Evolutionary conservation across 2,797 vertebrate species (phyloP).

Genomic region (Argyrosomus regius): DNA sequence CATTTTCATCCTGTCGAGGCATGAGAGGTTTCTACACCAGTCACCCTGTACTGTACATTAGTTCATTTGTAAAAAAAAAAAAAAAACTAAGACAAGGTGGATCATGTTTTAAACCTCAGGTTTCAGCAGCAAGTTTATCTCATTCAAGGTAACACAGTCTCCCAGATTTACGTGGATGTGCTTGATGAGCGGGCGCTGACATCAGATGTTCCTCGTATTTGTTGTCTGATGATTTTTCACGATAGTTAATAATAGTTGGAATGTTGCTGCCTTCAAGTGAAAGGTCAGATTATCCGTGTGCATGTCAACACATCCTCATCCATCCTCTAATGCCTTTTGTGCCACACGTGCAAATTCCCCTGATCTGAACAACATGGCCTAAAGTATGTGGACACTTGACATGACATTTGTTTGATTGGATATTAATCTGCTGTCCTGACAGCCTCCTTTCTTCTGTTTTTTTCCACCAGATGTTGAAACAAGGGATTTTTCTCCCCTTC

Average conservation of each 20-base stretch:
- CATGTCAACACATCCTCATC: neutral
- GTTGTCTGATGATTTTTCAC: neutral
- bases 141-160: neutral
- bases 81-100: conserved; percentile 24
- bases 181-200: neutral
- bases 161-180: neutral
- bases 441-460: neutral
- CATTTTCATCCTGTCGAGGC: conserved; percentile 73
- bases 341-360: neutral
- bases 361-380: neutral
- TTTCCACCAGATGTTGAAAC: neutral
- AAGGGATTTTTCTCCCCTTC: neutral
- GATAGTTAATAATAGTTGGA: neutral
- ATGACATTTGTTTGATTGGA: neutral
- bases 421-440: neutral
- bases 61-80: conserved; percentile 36
- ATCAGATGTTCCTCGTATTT: neutral
- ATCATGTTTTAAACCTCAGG: conserved; percentile 42
- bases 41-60: conserved; percentile 4
- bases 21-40: conserved; percentile 50
- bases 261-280: neutral
- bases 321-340: neutral
- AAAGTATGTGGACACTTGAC: neutral
- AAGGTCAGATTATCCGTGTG: neutral
- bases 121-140: conserved; percentile 16